These are phyloP conservation scores for Lampropteryx suffumata DNA, from an alignment of 2,888 invertebrate genomes.

Conservation along the genomic window DNA sequence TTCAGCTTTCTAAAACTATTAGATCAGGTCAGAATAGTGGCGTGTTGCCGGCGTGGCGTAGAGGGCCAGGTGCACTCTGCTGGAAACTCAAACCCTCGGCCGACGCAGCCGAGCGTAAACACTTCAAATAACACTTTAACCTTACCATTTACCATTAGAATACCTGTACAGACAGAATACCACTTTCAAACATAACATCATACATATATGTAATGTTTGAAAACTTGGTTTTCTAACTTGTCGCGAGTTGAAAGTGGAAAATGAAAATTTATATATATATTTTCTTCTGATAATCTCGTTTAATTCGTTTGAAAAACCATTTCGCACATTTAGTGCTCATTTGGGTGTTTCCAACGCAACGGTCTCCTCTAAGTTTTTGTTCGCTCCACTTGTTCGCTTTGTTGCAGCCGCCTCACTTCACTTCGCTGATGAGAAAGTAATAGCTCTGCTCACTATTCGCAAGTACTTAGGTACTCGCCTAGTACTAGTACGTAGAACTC, in stretches of 20 bases:
- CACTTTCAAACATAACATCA: no score
- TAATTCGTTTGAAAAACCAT: not conserved
- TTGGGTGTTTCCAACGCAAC: conserved; percentile 4
- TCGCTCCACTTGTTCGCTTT: conserved; percentile 18
- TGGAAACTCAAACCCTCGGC: no score
- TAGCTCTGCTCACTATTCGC: conserved; percentile 1
- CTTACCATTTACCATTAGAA: no score
- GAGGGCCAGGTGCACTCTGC: no score
- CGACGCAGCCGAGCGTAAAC: no score
- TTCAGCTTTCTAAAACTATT: conserved; percentile 12
- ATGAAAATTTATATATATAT: not conserved
- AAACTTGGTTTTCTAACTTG: no score
- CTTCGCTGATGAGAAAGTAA: conserved; percentile 13
- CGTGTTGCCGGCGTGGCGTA: no score
- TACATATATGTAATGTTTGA: no score
- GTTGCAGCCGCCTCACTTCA: conserved; percentile 1
- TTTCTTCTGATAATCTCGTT: not conserved
- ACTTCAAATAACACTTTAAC: no score
- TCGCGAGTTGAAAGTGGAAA: no score
- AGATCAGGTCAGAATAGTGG: no score
- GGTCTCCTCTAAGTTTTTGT: conserved; percentile 14
- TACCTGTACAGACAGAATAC: no score
- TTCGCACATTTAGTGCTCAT: conserved; percentile 1
- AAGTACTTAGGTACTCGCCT: not conserved
- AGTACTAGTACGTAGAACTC: not conserved